Conservation (phyloP, 2,888 invertebrate genomes). For the Allygus modestus region DNA sequence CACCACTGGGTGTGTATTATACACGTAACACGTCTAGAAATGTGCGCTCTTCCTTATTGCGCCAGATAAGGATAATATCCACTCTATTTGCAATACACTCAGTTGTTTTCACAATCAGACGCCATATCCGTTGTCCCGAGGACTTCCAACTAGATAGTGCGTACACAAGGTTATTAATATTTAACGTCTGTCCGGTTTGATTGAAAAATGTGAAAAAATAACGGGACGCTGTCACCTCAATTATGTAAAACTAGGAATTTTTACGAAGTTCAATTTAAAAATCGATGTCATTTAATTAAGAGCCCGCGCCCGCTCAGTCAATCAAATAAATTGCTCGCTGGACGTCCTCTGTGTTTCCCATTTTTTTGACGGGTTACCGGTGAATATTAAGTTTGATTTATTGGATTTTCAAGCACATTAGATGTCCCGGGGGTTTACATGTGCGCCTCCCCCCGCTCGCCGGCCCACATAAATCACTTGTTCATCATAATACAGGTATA, state of each 20-base stretch:
- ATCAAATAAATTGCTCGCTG: slow-evolving; percentile 55
- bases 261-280: slow-evolving; percentile 59
- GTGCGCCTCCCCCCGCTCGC: neutral
- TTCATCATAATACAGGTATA: slow-evolving; percentile 14
- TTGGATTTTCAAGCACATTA: slow-evolving; percentile 50
- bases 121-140: too few species aligned
- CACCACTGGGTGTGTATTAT: too few species aligned
- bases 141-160: neutral
- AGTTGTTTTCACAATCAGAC: too few species aligned
- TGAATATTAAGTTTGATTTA: slow-evolving; percentile 60
- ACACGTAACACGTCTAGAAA: too few species aligned
- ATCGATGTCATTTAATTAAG: slow-evolving; percentile 60
- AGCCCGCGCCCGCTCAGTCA: slow-evolving; percentile 52
- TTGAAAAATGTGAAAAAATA: slow-evolving; percentile 53
- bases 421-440: slow-evolving; percentile 40
- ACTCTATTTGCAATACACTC: too few species aligned
- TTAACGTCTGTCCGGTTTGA: slow-evolving; percentile 43
- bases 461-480: slow-evolving; percentile 29
- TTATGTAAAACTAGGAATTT: slow-evolving; percentile 60
- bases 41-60: too few species aligned
- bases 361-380: slow-evolving; percentile 57
- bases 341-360: slow-evolving; percentile 52
- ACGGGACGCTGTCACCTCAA: slow-evolving; percentile 56
- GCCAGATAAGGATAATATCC: too few species aligned
- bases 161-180: neutral